Base-by-base conservation (phyloP, 1,140 invertebrate genomes). In the Radopholus similis region DNA sequence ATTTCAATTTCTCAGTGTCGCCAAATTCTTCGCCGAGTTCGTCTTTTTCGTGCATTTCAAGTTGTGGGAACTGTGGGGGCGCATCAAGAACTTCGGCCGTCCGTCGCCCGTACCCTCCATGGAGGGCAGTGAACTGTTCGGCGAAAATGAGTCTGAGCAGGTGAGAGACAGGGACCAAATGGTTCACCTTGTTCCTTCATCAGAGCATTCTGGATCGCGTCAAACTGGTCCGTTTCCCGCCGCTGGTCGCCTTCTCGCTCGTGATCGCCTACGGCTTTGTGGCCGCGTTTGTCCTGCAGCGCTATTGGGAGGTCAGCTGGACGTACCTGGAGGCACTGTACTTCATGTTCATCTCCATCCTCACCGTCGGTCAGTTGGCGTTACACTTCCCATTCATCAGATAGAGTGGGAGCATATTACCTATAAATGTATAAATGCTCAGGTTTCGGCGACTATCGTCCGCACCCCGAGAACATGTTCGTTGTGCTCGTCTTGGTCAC, bases 341-440 rank as follows among this genome's bases (percentile, higher is more conserved):
- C 57, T 81, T 81, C 23, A 81, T 77, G 28, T 81, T 81, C 60
- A 81, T 81, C 32, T 69, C 64, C 55, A 81, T 81, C 68, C 59
- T 81, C 26, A 81, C 79, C 18, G 79, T 81, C 51, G 78, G 78
- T 81, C 38, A 32, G 74, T 32, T 60, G 11, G 15, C 15, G n/a
- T n/a, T n/a, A n/a, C n/a, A n/a, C n/a, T n/a, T n/a, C n/a, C n/a
- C n/a, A n/a, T n/a, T n/a, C n/a, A n/a, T n/a, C n/a, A n/a, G n/a
- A n/a, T n/a, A n/a, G 15, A 57, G 64, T 51, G 1, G 30, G 30
- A 8, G 47, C 32, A 35, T 53, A 70, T 23, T 35, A n/a, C 32
- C 35, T 13, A 11, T 49, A 11, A 2, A n/a, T 47, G 38, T 49
- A 63, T 32, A 13, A 15, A 55, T 30, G 26, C 51, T 63, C 70